Evolutionary conservation across 2,113 vertebrate species (phyloP), one percentile per base, ranked within the genome.

Genomic region (Apeltes quadracus): DNA sequence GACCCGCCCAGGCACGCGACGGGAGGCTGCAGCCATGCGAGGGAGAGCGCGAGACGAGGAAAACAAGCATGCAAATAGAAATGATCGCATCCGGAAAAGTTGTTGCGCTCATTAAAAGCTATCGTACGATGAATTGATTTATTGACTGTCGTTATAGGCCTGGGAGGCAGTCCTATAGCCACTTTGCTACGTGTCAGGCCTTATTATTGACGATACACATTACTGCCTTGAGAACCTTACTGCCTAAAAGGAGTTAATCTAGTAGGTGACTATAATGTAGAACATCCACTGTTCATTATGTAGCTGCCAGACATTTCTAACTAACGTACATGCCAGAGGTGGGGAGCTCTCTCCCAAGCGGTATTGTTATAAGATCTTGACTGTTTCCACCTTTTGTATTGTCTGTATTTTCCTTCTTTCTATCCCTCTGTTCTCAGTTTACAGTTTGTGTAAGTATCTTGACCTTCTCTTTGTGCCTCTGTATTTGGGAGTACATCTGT

Each of bases 401-500:
- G 90, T 93, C 88, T 92, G 90, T 90, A 92, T 93, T 85, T 87
- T 83, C 86, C 84, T 90, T 87, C 84, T 83, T 89, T 90, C 84
- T 87, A 75, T 89, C 84, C 88, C 85, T 90, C 81, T 50, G 16
- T 84, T 85, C 89, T 90, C 89, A 93, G 93, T 92, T 93, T 78
- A 93, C 93, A 78, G 92, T 93, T 54, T 92, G 90, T 87, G 93
- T 93, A 92, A 93, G 93, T 93, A 93, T 90, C 77, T 82, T 46
- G 39, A 80, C 27, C 64, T 82, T 84, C 86, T 90, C 84, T 88
- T 79, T 76, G 79, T 82, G 46, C 85, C 68, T 87, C 75, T 83
- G 65, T 87, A 43, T 79, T 75, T 81, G 58, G 56, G 53, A 62
- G 61, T 71, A 36, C n/a, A n/a, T n/a, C n/a, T n/a, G 64, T 87